Evolutionary conservation across 2,888 invertebrate species (phyloP), one percentile per base, ranked within the genome.

Genomic region (Leptura quadrifasciata): DNA sequence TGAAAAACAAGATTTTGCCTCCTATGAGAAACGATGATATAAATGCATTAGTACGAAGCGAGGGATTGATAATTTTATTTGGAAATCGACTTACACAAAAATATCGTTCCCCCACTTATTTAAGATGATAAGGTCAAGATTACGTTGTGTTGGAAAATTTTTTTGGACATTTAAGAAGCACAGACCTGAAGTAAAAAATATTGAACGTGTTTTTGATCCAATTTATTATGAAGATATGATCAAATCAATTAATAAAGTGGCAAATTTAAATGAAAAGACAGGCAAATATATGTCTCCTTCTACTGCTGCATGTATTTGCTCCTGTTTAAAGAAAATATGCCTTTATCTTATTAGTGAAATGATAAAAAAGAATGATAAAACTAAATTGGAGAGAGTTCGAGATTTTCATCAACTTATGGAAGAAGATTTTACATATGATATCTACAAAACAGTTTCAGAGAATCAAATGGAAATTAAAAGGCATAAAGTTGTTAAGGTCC

Each of bases 391-490:
- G 18, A 57, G 67, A 24, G 67, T 67, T n/a, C 58, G 47, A 20
- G 73, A 73, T 35, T 73, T 73, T 67, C 57, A 67, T 67, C 73
- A 60, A 60, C 67, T 73, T n/a, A 27, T 73, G 58, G 21, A 73
- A 60, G 60, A 73, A 15, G 47, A 60, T 27, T 67, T 73, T 73
- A 24, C 73, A 52, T 60, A 73, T 67, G 67, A 73, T 47, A 73
- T 73, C 15, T 60, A 60, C 24, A 73, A 73, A 73, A 73, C 73
- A 15, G 67, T 67, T 35, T 20, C 58, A 24, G 73, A 73, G 60
- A 73, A 73, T 58, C 73, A 73, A 73, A 24, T 73, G 67, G 60
- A 54, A n/a, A 57, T 64, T n/a, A 72, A 72, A n/a, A 27, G 64
- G 24, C 47, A 72, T 55, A 72, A 72, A 67, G 61, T 52, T 21